Evolutionary conservation across 2,888 invertebrate species (phyloP).

Genomic region (Plebejus argus): DNA sequence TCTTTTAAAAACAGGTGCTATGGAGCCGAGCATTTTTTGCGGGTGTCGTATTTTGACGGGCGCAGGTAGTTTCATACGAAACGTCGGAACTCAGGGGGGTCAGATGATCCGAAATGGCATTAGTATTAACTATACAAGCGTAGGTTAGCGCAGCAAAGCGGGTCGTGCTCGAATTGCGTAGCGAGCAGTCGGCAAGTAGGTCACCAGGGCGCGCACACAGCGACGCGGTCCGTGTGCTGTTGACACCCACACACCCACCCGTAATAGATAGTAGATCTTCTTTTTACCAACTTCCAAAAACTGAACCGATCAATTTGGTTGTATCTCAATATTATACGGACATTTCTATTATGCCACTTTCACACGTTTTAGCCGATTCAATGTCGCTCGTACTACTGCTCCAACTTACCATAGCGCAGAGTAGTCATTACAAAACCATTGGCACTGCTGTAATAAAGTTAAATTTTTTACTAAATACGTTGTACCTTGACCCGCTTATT

Average conservation of each 20-base stretch:
- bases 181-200: slow-evolving; percentile 73
- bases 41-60: neutral
- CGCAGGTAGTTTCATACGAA: neutral
- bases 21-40: neutral
- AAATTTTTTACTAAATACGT: slow-evolving; percentile 66
- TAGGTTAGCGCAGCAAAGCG: slow-evolving; percentile 52
- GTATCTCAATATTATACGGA: neutral
- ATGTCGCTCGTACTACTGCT: neutral
- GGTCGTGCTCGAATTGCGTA: slow-evolving; percentile 76
- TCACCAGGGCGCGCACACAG: slow-evolving; percentile 71
- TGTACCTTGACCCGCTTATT: slow-evolving; percentile 72
- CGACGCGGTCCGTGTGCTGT: slow-evolving; percentile 44
- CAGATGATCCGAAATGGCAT: slow-evolving; percentile 22
- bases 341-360: neutral
- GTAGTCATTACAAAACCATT: neutral
- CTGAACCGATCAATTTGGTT: neutral
- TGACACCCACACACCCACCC: slow-evolving; percentile 44
- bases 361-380: neutral
- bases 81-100: slow-evolving; percentile 21
- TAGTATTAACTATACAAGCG: slow-evolving; percentile 49
- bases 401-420: neutral
- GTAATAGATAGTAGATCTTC: slow-evolving; percentile 42
- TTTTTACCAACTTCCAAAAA: neutral
- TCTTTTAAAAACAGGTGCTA: slow-evolving; percentile 5
- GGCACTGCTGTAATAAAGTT: slow-evolving; percentile 47